Evolutionary conservation across 2,888 invertebrate species (phyloP).

Genomic region (Sepiola atlantica): DNA sequence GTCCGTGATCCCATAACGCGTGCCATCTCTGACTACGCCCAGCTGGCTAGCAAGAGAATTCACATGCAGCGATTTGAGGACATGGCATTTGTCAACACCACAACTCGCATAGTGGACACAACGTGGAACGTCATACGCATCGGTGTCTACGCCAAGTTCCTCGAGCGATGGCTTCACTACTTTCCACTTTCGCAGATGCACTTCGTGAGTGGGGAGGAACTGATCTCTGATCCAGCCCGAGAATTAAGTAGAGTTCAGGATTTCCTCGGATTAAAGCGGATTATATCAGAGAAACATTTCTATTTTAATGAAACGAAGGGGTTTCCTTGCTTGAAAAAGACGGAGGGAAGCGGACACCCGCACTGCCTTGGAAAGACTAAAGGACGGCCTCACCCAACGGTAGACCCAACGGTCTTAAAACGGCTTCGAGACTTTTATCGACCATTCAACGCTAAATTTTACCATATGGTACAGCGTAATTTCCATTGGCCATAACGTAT

Average conservation of each 20-base stretch:
- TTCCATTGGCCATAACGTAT: constrained; percentile 72
- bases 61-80: constrained; percentile 78
- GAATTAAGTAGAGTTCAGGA: constrained; percentile 89
- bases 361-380: constrained; percentile 75
- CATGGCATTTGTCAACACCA: constrained; percentile 79
- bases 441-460: constrained; percentile 74
- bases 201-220: constrained; percentile 89
- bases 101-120: constrained; percentile 82
- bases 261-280: constrained; percentile 87
- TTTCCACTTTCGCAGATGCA: constrained; percentile 87
- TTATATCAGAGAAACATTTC: constrained; percentile 91
- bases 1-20: constrained; percentile 93
- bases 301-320: constrained; percentile 93
- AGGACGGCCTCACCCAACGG: constrained; percentile 73
- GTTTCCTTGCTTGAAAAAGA: constrained; percentile 84
- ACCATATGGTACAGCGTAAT: constrained; percentile 71
- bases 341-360: constrained; percentile 64
- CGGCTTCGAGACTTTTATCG: constrained; percentile 73
- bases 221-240: constrained; percentile 88
- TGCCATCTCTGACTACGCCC: constrained; percentile 92
- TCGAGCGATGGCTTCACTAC: constrained; percentile 87
- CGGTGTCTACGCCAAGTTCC: constrained; percentile 88
- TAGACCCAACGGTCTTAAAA: constrained; percentile 61
- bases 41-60: constrained; percentile 76
- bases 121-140: constrained; percentile 84